phyloP scores from a whole-genome alignment of 2,113 vertebrate species.

The Lophochroa leadbeateri region DNA sequence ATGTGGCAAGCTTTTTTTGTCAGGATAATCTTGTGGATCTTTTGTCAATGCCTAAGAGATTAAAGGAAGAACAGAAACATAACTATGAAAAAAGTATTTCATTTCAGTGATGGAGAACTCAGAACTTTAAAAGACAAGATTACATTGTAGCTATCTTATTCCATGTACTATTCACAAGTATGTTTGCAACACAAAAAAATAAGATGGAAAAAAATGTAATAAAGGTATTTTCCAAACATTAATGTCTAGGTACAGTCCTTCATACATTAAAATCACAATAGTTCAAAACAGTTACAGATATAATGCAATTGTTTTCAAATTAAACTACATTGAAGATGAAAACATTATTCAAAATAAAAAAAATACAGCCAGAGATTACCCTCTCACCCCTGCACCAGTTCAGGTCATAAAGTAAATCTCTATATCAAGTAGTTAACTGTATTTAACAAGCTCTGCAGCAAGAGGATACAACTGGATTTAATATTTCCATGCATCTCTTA shows the following conservation, averaged over 20 bases:
- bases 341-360: background rate
- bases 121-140: background rate
- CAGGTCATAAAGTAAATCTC: background rate
- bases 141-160: background rate
- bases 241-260: background rate
- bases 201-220: background rate
- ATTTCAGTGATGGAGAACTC: background rate
- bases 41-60: slow-evolving; percentile 89
- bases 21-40: slow-evolving; percentile 98
- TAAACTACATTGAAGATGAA: background rate
- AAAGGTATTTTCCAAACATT: background rate
- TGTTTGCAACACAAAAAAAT: background rate
- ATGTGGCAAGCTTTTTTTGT: slow-evolving; percentile 94
- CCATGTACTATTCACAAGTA: background rate
- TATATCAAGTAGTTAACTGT: background rate
- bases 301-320: background rate
- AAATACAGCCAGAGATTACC: background rate
- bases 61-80: slow-evolving; percentile 6
- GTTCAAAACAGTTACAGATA: background rate
- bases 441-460: background rate
- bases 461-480: background rate
- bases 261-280: background rate
- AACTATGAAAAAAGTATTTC: background rate
- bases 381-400: background rate
- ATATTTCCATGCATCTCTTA: background rate